Conservation (phyloP, 2,888 invertebrate genomes). For the Diplazon laetatorius region DNA sequence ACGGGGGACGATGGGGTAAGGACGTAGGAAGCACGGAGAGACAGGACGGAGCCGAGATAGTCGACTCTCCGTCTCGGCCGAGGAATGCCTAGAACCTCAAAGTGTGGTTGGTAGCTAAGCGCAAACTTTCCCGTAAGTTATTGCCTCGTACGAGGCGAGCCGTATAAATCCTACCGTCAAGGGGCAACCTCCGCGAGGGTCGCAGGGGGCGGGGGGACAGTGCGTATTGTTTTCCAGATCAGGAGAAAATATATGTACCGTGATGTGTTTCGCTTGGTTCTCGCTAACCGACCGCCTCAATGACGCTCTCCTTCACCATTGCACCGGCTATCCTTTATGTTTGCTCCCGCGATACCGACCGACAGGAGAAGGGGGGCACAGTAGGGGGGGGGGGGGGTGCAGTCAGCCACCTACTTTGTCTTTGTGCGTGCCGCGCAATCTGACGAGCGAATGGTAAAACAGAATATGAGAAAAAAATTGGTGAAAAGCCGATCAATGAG, state of each 20-base stretch:
- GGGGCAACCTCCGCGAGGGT: conserved; percentile 39
- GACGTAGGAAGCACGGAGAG: conserved; percentile 73
- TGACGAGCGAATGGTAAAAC: too few relatives aligned
- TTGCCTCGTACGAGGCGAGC: conserved; percentile 76
- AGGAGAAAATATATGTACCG: conserved; percentile 81
- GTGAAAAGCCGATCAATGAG: too few relatives aligned
- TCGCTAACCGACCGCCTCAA: conserved; percentile 54
- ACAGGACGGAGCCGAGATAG: conserved; percentile 59
- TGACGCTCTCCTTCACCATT: conserved; percentile 55
- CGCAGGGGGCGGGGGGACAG: too few relatives aligned
- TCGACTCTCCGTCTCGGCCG: conserved; percentile 33
- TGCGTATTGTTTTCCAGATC: conserved; percentile 82
- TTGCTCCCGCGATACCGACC: conserved; percentile 15
- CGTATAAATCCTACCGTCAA: conserved; percentile 79
- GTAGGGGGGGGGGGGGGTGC: conserved; percentile 13
- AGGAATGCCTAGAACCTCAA: conserved; percentile 71
- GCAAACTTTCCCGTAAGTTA: conserved; percentile 77
- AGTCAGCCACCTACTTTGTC: conserved; percentile 37
- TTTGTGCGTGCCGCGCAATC: conserved; percentile 37
- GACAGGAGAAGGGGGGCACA: too few relatives aligned
- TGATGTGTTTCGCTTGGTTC: conserved; percentile 60
- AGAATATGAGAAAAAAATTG: conserved; percentile 10
- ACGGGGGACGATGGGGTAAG: conserved; percentile 55
- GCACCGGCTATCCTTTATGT: conserved; percentile 36
- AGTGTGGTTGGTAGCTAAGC: conserved; percentile 68